Evolutionary conservation across 2,888 invertebrate species (phyloP).

Genomic region (Lasioglossum vierecki): DNA sequence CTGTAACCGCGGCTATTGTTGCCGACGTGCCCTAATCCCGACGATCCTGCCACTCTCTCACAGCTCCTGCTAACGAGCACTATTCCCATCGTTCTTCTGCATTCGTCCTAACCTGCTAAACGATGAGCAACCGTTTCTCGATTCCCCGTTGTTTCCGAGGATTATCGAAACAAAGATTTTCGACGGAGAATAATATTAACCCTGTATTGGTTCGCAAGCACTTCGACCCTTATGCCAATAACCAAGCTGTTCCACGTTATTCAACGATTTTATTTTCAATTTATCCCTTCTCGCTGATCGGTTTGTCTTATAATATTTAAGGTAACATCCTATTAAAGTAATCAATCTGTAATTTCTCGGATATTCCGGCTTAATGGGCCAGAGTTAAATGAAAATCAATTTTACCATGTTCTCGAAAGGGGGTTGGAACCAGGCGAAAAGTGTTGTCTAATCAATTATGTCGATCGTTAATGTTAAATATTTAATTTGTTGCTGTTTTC

Average conservation of each 20-base stretch:
- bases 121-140: conserved; percentile 12
- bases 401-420: not conserved
- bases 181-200: not conserved
- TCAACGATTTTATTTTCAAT: not conserved
- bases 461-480: too few species aligned
- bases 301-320: not conserved
- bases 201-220: not conserved
- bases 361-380: not conserved
- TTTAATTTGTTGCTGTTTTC: too few species aligned
- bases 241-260: too few species aligned
- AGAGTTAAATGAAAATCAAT: conserved; percentile 5
- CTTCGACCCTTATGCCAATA: not conserved
- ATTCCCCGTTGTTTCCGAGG: conserved; percentile 20
- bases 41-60: conserved; percentile 62
- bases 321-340: not conserved
- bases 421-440: not conserved
- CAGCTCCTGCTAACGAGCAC: conserved; percentile 73
- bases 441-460: not conserved
- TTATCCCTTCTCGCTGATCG: not conserved
- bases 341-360: not conserved
- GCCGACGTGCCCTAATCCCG: conserved; percentile 63
- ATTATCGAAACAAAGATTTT: not conserved
- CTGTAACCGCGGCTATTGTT: conserved; percentile 55
- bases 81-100: conserved; percentile 70
- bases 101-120: not conserved